Evolutionary conservation across 1,140 invertebrate species (phyloP), one percentile per base, ranked within the genome.

Genomic region (Panonychus citri): DNA sequence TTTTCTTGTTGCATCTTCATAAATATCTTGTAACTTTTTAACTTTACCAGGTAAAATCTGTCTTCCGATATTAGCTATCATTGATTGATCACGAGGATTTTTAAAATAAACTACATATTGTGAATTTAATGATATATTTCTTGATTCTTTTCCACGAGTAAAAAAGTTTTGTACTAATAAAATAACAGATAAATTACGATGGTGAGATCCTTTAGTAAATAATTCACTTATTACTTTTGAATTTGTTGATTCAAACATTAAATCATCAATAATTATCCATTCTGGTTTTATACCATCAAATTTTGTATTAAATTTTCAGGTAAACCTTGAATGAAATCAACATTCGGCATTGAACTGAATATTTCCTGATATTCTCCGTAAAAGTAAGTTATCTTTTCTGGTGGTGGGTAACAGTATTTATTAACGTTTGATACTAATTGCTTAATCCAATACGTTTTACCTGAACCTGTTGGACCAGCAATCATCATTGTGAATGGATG

Each of bases 191-290:
- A 40, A 17, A 40, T 40, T 40, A 17, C 39, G 13, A 40, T 40
- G 39, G 19, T 40, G 39, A 40, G 13, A 17, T 3, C 39, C 39
- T 40, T 40, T 40, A n/a, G 39, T 40, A 7, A 40, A 40, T 1
- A 40, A 7, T 17, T 40, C 39, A 7, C 39, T 40, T 3, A 40
- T 40, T 7, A 60, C 27, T 40, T 57, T n/a, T 54, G 54, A 21
- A 53, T 34, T 8, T 53, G 57, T 28, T 26, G 55, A 2, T 51
- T 57, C 40, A 49, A 49, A 21, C 56, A 57, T 40, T 17, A 10
- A 0, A 34, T 57, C 1, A 54, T 57, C 50, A 30, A 56, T 10
- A 54, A 55, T 24, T 21, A 49, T 5, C 43, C 52, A 59, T 1
- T 27, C 56, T 19, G 46, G 58, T 21, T 12, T n/a, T n/a, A n/a